phyloP scores from a whole-genome alignment of 2,797 vertebrate genomes.

The Cichlasoma orientale region DNA sequence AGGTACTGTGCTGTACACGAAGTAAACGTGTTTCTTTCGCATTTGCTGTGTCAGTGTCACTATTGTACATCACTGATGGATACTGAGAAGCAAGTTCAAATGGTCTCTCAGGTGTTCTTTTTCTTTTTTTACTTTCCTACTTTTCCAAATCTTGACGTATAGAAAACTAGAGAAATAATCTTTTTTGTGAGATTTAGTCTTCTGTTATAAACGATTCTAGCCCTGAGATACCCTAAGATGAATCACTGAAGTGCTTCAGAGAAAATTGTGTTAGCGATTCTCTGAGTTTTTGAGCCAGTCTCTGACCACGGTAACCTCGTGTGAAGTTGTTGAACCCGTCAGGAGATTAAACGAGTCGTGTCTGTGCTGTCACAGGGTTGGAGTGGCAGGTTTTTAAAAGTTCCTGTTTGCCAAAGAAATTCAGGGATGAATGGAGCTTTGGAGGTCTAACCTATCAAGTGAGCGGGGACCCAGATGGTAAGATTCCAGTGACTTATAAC shows the following conservation, averaged over 20 bases:
- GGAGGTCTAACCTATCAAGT: slow-evolving; percentile 89
- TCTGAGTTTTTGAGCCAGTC: slow-evolving; percentile 8
- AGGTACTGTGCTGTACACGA: slow-evolving; percentile 78
- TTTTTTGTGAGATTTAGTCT: background rate
- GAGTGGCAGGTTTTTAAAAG: slow-evolving; percentile 85
- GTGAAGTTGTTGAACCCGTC: slow-evolving; percentile 10
- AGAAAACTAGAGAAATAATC: background rate
- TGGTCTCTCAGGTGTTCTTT: background rate
- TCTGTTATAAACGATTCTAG: slow-evolving; percentile 11
- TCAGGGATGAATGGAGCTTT: slow-evolving; percentile 90
- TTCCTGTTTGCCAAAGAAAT: slow-evolving; percentile 88
- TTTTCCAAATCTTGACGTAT: background rate
- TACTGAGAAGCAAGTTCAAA: slow-evolving; percentile 13
- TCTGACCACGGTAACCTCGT: background rate
- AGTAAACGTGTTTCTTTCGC: background rate
- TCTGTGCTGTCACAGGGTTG: slow-evolving; percentile 60
- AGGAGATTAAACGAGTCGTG: slow-evolving; percentile 12
- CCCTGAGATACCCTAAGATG: slow-evolving; percentile 21
- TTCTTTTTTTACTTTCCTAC: background rate
- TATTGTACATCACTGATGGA: slow-evolving; percentile 7
- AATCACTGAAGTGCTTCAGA: slow-evolving; percentile 33
- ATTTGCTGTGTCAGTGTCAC: slow-evolving; percentile 15
- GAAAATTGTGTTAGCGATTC: background rate
- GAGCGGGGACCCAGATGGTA: slow-evolving; percentile 88
- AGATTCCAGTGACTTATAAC: slow-evolving; percentile 15